Evolutionary conservation across 2,113 vertebrate genomes (phyloP).

Genomic region (Amphiprion percula): DNA sequence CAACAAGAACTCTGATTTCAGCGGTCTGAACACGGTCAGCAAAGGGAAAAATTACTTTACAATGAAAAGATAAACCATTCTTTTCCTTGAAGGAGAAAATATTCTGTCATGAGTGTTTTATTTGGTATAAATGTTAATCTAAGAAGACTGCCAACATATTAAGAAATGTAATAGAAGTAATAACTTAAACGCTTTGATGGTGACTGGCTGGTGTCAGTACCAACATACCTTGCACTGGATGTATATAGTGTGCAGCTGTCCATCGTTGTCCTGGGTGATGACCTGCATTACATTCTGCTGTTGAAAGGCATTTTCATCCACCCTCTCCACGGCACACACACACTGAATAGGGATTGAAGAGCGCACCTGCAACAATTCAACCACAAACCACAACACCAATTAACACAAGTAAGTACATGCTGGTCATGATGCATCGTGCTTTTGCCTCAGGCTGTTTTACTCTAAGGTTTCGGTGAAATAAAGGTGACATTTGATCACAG

Average conservation of each 20-base stretch:
- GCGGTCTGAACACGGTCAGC: not conserved
- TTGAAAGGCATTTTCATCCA: constrained; percentile 93
- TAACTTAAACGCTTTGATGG: constrained; percentile 11
- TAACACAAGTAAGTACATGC: constrained; percentile 38
- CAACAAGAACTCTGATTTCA: not conserved
- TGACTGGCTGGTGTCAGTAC: constrained; percentile 25
- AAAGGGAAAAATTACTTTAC: not conserved
- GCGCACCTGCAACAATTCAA: constrained; percentile 80
- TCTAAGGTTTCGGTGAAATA: constrained; percentile 26
- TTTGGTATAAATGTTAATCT: not conserved
- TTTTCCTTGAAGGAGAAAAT: too few species aligned
- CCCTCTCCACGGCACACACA: constrained; percentile 90
- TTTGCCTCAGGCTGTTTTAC: not conserved
- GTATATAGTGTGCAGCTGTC: constrained; percentile 88
- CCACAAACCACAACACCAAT: constrained; percentile 66
- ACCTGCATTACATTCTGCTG: constrained; percentile 93
- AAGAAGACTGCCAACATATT: not conserved
- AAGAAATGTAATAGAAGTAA: not conserved
- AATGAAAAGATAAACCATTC: not conserved
- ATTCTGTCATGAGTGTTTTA: not conserved
- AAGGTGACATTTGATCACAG: constrained; percentile 44
- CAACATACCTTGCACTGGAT: constrained; percentile 92
- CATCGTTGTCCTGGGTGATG: constrained; percentile 84
- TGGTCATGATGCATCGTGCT: constrained; percentile 5
- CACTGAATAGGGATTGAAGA: constrained; percentile 83